Conservation (phyloP, 2,113 vertebrate genomes). For the Heterotilapia buettikoferi region DNA sequence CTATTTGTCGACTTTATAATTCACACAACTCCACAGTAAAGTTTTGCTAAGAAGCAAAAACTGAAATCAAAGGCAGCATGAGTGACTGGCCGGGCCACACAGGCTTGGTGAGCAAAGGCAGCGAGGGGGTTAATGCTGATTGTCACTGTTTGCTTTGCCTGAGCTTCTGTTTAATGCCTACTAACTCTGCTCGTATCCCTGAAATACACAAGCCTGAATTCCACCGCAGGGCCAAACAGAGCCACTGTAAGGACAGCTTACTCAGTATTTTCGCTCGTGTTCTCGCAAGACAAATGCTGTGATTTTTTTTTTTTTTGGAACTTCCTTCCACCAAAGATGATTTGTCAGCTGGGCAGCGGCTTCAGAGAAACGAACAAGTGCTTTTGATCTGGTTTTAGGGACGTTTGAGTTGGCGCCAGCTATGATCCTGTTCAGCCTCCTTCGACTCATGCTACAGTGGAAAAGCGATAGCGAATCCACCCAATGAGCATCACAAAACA, state of each 20-base stretch:
- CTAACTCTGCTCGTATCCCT: constrained; percentile 27
- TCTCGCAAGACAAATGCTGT: neutral
- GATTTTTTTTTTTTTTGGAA: neutral
- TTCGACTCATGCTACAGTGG: neutral
- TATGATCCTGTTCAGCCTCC: constrained; percentile 8
- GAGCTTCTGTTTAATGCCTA: constrained; percentile 32
- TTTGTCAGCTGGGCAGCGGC: constrained; percentile 35
- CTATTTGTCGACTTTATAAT: constrained; percentile 8
- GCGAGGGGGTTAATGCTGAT: constrained; percentile 41
- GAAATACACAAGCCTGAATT: constrained; percentile 17
- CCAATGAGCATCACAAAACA: neutral
- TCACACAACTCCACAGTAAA: neutral
- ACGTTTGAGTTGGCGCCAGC: neutral
- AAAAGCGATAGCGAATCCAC: neutral
- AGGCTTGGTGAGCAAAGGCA: neutral
- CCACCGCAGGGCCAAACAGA: constrained; percentile 3
- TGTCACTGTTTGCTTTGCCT: constrained; percentile 30
- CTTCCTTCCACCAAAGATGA: constrained; percentile 24
- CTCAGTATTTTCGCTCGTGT: neutral
- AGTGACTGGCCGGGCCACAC: neutral
- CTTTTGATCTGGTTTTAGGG: constrained; percentile 31
- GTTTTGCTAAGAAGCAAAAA: neutral
- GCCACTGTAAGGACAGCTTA: constrained; percentile 1
- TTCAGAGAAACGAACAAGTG: neutral
- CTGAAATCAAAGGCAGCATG: neutral